Base-by-base conservation (phyloP, 1,140 invertebrate species). In the Aplysia californica region DNA sequence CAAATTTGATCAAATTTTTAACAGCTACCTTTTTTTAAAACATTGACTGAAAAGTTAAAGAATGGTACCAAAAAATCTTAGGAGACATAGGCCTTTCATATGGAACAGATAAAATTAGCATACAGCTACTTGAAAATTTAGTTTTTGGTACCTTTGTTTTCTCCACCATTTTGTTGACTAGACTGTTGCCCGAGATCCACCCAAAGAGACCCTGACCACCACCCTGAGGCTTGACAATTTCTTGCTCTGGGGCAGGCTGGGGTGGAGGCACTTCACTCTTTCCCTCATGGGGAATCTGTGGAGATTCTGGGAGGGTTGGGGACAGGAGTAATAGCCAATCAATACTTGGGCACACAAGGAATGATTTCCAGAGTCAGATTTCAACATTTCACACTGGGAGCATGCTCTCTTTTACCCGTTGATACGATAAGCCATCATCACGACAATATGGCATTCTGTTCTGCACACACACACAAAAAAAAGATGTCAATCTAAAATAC, bases 141-240 rank as follows among this genome's bases (percentile, higher is more conserved):
- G n/a, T n/a, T n/a, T n/a, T n/a, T n/a, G n/a, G n/a, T 56, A 90
- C 90, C 84, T 95, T 95, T 0, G 95, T 95, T 85, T 95, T 95
- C 83, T 96, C 95, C 4, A 93, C 92, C 66, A 94, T 92, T 90
- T 92, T 94, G 21, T 88, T 90, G 50, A 92, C 84, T 61, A 92
- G 89, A 38, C 91, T 88, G 55, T 92, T 93, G 29, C 85, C 84
- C 41, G 87, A 87, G 50, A 91, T 81, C 90, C 91, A 91, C 0
- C 89, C 87, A 81, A 90, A 89, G 44, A 91, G 76, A 5, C 90
- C 87, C 36, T 78, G 75, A 33, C 75, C 77, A 36, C 72, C 61
- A 5, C 61, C 61, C 65, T 64, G 59, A 5, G 39, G 59, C 3
- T 6, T 23, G 6, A n/a, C 44, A 15, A 50, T 50, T 50, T n/a